Percentiles rank a stretch among this genome's conserved stretches.
Conservation (phyloP, 2,888 invertebrate species). For the Sinelater perroti region DNA sequence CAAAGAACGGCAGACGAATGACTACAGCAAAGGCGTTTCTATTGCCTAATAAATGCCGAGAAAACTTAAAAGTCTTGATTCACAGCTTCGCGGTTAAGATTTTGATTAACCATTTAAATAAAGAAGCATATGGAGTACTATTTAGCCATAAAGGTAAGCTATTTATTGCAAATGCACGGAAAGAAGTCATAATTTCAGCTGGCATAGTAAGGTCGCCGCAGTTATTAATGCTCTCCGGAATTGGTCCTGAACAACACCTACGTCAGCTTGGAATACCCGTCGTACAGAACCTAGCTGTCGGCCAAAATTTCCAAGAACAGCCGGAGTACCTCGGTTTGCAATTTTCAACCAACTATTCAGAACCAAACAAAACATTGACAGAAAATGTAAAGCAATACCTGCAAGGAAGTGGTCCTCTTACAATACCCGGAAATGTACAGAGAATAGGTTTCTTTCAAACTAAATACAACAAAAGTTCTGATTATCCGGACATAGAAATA, state of each 20-base stretch:
- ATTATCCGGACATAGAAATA: constrained; percentile 40
- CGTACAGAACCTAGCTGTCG: constrained; percentile 74
- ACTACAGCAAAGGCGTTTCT: constrained; percentile 81
- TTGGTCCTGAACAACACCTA: constrained; percentile 74
- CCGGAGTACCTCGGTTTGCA: constrained; percentile 74
- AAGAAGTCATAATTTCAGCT: constrained; percentile 79
- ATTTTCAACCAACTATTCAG: constrained; percentile 57
- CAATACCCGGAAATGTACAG: constrained; percentile 45
- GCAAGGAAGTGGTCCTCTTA: constrained; percentile 40
- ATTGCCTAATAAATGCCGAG: constrained; percentile 68
- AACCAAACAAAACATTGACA: constrained; percentile 2
- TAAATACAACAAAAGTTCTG: constrained; percentile 11
- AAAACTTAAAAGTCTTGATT: constrained; percentile 75
- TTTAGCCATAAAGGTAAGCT: constrained; percentile 68
- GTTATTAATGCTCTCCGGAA: constrained; percentile 82
- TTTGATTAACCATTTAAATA: constrained; percentile 66
- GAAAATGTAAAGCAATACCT: constrained; percentile 40
- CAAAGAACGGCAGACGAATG: constrained; percentile 74
- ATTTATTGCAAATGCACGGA: constrained; percentile 66
- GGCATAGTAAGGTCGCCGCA: constrained; percentile 85
- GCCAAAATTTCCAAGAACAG: constrained; percentile 81
- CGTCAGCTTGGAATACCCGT: constrained; percentile 66
- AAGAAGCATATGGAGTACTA: constrained; percentile 72
- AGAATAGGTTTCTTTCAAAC: constrained; percentile 37
- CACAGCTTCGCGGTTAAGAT: constrained; percentile 73